These are phyloP conservation scores for Leuctra nigra DNA, from an alignment of 2,888 invertebrate species.

Conservation along the genomic window DNA sequence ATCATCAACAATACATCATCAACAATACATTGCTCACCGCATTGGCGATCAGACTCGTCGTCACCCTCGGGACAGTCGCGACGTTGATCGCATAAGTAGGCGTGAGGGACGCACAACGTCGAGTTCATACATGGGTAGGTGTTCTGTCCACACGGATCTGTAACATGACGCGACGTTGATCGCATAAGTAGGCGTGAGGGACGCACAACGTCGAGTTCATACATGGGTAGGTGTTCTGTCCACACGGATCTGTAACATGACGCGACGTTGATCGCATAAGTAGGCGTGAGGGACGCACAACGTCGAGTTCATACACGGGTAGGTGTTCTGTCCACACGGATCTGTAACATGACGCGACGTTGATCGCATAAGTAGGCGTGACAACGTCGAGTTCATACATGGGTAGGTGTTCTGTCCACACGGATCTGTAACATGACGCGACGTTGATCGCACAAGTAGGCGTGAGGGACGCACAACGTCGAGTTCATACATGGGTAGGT, in stretches of 20 bases:
- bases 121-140: slow-evolving; percentile 48
- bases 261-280: too few relatives aligned
- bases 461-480: neutral
- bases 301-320: too few relatives aligned
- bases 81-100: slow-evolving; percentile 46
- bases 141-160: slow-evolving; percentile 35
- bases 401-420: neutral
- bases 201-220: too few relatives aligned
- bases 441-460: too few relatives aligned
- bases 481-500: neutral
- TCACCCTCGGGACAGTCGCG: slow-evolving; percentile 43
- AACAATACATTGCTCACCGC: slow-evolving; percentile 36
- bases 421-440: neutral
- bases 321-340: too few relatives aligned
- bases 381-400: neutral
- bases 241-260: too few relatives aligned
- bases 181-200: neutral
- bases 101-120: slow-evolving; percentile 47
- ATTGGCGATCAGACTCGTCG: slow-evolving; percentile 38
- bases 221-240: too few relatives aligned
- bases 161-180: neutral
- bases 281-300: too few relatives aligned
- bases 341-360: too few relatives aligned
- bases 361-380: too few relatives aligned
- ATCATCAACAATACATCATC: too few relatives aligned